Evolutionary conservation across 2,113 vertebrate genomes (phyloP).

Genomic region (Strix aluco): DNA sequence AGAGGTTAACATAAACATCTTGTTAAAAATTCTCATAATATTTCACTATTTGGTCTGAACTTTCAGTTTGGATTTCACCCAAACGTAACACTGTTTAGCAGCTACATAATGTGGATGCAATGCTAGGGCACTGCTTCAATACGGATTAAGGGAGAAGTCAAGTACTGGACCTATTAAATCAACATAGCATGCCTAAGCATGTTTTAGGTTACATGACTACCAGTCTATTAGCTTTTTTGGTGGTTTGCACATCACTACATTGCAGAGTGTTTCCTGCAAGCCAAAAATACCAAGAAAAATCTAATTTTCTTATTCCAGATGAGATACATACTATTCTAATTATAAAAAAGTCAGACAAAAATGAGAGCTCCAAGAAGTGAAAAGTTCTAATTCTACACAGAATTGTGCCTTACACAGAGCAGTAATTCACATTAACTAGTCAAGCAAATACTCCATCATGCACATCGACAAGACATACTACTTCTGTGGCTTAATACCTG

Average conservation of each 20-base stretch:
- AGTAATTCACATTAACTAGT: neutral
- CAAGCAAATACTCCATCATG: neutral
- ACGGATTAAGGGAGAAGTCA: neutral
- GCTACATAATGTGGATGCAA: neutral
- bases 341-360: neutral
- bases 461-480: neutral
- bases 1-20: neutral
- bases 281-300: neutral
- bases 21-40: neutral
- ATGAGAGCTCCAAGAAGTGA: neutral
- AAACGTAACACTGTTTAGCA: neutral
- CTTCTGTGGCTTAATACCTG: constrained; percentile 76
- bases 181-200: neutral
- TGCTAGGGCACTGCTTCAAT: neutral
- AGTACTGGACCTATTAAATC: neutral
- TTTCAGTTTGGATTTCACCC: neutral
- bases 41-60: neutral
- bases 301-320: neutral
- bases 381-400: neutral
- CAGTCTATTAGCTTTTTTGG: neutral
- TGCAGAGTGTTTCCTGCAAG: neutral
- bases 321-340: neutral
- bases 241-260: neutral
- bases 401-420: neutral
- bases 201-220: neutral